Base-by-base conservation (phyloP, 2,888 invertebrate species). In the Calameuta pallipes region DNA sequence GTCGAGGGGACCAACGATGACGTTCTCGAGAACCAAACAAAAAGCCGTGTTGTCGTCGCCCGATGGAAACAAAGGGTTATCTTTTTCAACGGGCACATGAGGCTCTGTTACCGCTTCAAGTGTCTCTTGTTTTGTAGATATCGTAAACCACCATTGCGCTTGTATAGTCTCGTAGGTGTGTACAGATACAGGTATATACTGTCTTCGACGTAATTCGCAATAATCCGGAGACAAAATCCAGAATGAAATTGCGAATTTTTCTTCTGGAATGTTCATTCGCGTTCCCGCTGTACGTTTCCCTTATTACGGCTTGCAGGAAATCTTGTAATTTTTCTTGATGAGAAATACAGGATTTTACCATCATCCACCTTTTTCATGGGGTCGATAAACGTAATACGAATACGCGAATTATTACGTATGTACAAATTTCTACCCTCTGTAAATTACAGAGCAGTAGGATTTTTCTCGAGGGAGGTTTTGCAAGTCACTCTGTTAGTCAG, bases 11-110 rank as follows among this genome's bases (percentile, higher is more conserved):
- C 56, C 23, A 56, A 56, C 56, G 56, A 56, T 56, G 56, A 56
- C 23, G 56, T 56, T 56, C 56, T 56, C 56, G 56, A 56, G 23
- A 15, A 56, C 56, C 56, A 56, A 56, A 56, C 56, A 56, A 56
- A 56, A 56, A 56, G 56, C 56, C 56, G 56, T 23, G 56, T 56
- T 56, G 56, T 56, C 6, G 56, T 56, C 56, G 56, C 56, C 23
- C 56, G 23, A 23, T 56, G 30, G 71, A 36, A 34, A 79, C 77
- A 79, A 79, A 37, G 68, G 74, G 33, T 80, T 79, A 77, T 77
- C 77, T 75, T 37, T 56, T 56, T 77, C 77, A 80, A 79, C 79
- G 76, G 41, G 35, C 73, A 69, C 77, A 76, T 71, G 71, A 68
- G 9, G 37, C 69, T 23, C 56, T 9, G 56, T 56, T 56, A 23